Conservation (phyloP, 2,113 vertebrate species). For the Cheirogaleus medius region DNA sequence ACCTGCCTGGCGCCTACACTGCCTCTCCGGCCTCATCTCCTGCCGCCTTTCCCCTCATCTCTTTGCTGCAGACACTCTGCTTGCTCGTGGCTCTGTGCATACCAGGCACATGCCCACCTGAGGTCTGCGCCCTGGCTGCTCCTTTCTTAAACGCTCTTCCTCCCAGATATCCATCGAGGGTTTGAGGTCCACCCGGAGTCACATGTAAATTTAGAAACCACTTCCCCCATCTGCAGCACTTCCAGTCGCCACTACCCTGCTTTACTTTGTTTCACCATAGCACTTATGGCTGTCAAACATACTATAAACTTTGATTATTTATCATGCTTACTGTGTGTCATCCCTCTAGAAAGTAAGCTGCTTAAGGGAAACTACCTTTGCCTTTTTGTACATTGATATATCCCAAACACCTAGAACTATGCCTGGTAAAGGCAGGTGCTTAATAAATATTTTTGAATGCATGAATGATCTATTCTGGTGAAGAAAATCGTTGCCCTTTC, state of each 20-base stretch:
- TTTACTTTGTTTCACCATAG: background rate
- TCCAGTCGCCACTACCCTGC: no score
- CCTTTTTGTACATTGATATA: background rate
- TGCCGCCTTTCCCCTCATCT: background rate
- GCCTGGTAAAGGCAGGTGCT: background rate
- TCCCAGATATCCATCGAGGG: background rate
- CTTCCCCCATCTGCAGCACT: background rate
- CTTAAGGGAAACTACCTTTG: background rate
- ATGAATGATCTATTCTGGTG: background rate
- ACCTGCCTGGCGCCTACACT: fast-evolving
- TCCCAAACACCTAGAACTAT: background rate
- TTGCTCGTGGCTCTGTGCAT: background rate
- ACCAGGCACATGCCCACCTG: no score
- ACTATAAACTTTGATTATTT: background rate
- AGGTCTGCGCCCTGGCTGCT: background rate
- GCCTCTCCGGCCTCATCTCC: background rate
- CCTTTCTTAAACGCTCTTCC: background rate
- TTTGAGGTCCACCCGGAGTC: background rate
- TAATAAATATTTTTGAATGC: background rate
- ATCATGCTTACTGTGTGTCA: background rate
- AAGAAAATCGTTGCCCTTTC: background rate
- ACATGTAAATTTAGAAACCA: background rate
- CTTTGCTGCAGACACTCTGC: background rate
- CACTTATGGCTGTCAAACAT: background rate
- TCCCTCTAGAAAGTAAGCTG: background rate